Evolutionary conservation across 2,797 vertebrate species (phyloP).

Genomic region (Dryobates pubescens): DNA sequence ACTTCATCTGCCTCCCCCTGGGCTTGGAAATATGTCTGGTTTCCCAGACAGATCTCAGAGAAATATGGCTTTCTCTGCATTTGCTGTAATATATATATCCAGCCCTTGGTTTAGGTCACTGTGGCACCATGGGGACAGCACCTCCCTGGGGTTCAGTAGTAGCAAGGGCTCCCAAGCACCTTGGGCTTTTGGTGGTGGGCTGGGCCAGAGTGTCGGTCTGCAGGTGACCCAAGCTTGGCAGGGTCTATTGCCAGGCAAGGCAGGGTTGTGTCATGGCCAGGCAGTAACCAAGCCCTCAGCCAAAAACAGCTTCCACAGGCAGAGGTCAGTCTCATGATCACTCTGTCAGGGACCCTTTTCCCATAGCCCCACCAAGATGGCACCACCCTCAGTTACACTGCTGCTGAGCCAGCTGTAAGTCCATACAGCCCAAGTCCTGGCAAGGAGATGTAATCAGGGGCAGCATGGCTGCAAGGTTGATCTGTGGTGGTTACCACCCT

Average conservation of each 20-base stretch:
- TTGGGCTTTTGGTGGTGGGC: background rate
- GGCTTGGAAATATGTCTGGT: rapidly evolving
- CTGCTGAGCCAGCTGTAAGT: background rate
- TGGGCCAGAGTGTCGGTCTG: rapidly evolving
- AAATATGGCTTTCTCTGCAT: background rate
- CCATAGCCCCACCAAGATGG: background rate
- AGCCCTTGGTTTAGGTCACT: background rate
- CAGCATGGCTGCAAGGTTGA: too few species aligned
- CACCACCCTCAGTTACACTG: rapidly evolving
- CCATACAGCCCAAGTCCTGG: background rate
- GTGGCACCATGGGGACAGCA: rapidly evolving
- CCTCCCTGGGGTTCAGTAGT: background rate
- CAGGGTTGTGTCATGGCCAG: background rate
- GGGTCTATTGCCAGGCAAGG: background rate
- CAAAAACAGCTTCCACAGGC: background rate
- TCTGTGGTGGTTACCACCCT: too few species aligned
- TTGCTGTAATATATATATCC: too few species aligned
- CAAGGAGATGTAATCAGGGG: rapidly evolving
- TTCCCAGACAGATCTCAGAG: background rate
- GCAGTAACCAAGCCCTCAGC: background rate
- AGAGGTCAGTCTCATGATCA: rapidly evolving
- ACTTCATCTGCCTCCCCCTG: background rate
- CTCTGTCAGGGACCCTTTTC: background rate
- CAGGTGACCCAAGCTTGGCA: rapidly evolving
- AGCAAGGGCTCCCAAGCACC: background rate